These are phyloP conservation scores for Drosophila anomalipes DNA, from an alignment of 2,888 invertebrate genomes.

Conservation along the genomic window DNA sequence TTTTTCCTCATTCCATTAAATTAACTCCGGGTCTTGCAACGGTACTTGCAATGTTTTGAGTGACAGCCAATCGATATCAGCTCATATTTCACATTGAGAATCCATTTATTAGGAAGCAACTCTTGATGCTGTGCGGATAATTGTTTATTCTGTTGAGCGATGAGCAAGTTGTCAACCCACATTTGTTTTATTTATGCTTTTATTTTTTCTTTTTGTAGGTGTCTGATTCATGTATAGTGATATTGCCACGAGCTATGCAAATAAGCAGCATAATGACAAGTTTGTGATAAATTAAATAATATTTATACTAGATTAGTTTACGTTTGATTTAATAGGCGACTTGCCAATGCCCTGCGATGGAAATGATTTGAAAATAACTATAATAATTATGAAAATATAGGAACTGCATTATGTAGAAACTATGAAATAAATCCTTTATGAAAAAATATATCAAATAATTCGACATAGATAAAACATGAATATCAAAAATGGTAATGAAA, in stretches of 20 bases:
- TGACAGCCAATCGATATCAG: conserved; percentile 9
- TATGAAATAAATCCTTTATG: background rate
- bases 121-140: background rate
- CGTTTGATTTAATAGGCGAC: too few species aligned
- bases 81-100: conserved; percentile 12
- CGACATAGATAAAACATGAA: background rate
- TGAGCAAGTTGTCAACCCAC: conserved; percentile 5
- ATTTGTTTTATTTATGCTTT: conserved; percentile 8
- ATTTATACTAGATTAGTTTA: conserved; percentile 33
- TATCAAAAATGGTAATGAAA: background rate
- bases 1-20: conserved; percentile 71
- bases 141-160: background rate
- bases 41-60: conserved; percentile 8
- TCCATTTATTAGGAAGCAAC: conserved; percentile 1
- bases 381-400: background rate
- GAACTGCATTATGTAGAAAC: background rate
- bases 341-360: conserved; percentile 4
- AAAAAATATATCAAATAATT: background rate
- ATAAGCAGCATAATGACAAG: conserved; percentile 31
- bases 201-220: conserved; percentile 18
- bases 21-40: conserved; percentile 16
- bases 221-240: conserved; percentile 18
- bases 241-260: conserved; percentile 28
- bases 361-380: too few species aligned
- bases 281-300: conserved; percentile 28